Percentiles rank a stretch among this genome's conserved stretches.
phyloP scores from a whole-genome alignment of 2,113 vertebrate genomes.

The human (Homo sapiens) region GRCh38 chr6:142451001-142451500 shows the following conservation, averaged over 20 bases:
- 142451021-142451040: too few relatives aligned
- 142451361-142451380: neutral
- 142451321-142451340: neutral
- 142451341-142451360: neutral
- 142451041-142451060: too few relatives aligned
- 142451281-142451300: neutral
- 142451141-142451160: too few relatives aligned
- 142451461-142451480: neutral
- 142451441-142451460: neutral
- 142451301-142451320: neutral
- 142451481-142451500: neutral
- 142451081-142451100: too few relatives aligned
- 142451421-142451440: neutral
- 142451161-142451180: too few relatives aligned
- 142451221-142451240: neutral
- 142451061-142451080: too few relatives aligned
- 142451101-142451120: too few relatives aligned
- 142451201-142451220: neutral
- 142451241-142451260: neutral
- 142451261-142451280: neutral
- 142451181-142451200: too few relatives aligned
- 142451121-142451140: too few relatives aligned
- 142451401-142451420: neutral
- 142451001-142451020: too few relatives aligned
- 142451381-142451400: neutral